Base-by-base conservation (phyloP, 1,140 invertebrate genomes). In the Luehdorfia chinensis region DNA sequence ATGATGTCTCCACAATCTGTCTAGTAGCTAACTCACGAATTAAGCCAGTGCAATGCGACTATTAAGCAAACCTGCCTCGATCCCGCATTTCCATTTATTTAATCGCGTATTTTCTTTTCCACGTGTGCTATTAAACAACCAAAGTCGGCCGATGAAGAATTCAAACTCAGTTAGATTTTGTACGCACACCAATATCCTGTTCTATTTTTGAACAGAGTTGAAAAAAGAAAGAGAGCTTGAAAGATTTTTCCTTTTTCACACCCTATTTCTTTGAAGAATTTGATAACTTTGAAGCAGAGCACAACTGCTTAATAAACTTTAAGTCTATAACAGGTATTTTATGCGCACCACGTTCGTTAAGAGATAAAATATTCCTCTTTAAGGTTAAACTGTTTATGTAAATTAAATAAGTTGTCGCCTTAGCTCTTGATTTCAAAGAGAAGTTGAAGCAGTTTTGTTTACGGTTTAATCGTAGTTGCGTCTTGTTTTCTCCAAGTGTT, bases 401-500 rank as follows among this genome's bases (percentile, higher is more conserved):
- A 78, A 78, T 79, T 71, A 68, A 75, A 70, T 72, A 76, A 75
- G 58, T 75, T 75, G 71, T 75, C 66, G 66, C 63, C 59, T 74
- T 69, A 63, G 58, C 63, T 70, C 63, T 73, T 72, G 66, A 77
- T 75, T 78, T 75, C 66, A 73, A 75, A 78, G 72, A 65, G 66
- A 70, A 71, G 37, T 75, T 74, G 39, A 53, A 66, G 43, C 57
- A 67, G 65, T 76, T 77, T 72, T 75, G 70, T 76, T 75, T 69
- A 71, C 65, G 47, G 55, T 61, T 75, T 73, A 76, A 74, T 75
- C 65, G 63, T 57, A 66, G 54, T 68, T 66, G 52, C 36, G 55
- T 55, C 51, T 60, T 67, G 64, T 67, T 73, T 66, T 52, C 52
- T 47, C 37, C n/a, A 37, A 53, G 47, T 56, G 48, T 68, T 66